These are phyloP conservation scores for Cichladusa arquata DNA, from an alignment of 2,113 vertebrate genomes.

Conservation along the genomic window DNA sequence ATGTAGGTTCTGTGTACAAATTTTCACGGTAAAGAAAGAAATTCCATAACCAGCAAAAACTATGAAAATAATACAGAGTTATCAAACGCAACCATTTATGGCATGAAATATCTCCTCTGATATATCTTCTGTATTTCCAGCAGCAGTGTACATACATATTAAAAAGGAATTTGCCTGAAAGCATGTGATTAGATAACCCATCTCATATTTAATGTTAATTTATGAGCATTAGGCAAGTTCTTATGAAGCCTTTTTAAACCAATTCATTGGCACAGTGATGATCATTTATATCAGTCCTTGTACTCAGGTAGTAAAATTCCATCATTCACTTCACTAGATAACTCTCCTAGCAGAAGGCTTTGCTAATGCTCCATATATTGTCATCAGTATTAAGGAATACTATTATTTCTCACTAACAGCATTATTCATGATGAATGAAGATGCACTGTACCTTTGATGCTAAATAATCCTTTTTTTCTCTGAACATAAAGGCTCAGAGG, in stretches of 20 bases:
- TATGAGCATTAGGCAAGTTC: slow-evolving; percentile 67
- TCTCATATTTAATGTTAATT: slow-evolving; percentile 68
- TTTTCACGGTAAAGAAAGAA: neutral
- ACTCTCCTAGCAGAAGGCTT: slow-evolving; percentile 46
- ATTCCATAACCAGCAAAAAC: neutral
- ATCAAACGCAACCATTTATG: neutral
- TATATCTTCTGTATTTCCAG: slow-evolving; percentile 3
- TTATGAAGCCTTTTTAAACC: slow-evolving; percentile 58
- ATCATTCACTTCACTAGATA: slow-evolving; percentile 60
- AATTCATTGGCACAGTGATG: slow-evolving; percentile 46
- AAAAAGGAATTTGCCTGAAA: slow-evolving; percentile 62
- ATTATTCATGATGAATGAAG: slow-evolving; percentile 46
- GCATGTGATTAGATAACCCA: slow-evolving; percentile 47
- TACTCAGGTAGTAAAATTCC: slow-evolving; percentile 65
- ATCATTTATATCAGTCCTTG: slow-evolving; percentile 55
- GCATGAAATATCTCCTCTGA: slow-evolving; percentile 31
- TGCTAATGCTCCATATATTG: slow-evolving; percentile 21
- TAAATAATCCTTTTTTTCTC: slow-evolving; percentile 14
- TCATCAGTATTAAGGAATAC: slow-evolving; percentile 49
- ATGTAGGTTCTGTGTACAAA: neutral
- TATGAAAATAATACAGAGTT: neutral
- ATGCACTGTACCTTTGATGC: slow-evolving; percentile 8
- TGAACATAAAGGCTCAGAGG: neutral
- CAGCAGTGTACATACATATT: slow-evolving; percentile 48
- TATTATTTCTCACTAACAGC: slow-evolving; percentile 52